phyloP scores from a whole-genome alignment of 2,888 invertebrate genomes.

The Chironomus tentans region DNA sequence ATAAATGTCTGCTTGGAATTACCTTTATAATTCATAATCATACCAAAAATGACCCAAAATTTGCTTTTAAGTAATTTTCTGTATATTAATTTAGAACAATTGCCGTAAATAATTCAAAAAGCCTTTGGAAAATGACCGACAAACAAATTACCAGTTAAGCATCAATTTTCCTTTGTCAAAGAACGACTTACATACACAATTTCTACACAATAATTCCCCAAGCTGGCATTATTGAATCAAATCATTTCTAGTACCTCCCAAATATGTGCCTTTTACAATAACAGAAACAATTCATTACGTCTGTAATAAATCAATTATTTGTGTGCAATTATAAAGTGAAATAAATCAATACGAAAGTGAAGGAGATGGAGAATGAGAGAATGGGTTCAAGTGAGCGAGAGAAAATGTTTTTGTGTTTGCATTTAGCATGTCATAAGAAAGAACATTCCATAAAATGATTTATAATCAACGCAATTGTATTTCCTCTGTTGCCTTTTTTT shows the following conservation, averaged over 20 bases:
- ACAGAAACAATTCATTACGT: background rate
- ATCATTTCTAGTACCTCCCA: background rate
- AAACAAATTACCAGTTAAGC: too few species aligned
- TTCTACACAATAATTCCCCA: too few species aligned
- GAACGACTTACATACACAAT: too few species aligned
- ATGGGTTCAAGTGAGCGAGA: too few species aligned
- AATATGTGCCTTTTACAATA: background rate
- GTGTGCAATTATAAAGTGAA: background rate
- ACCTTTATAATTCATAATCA: too few species aligned
- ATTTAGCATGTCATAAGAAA: constrained; percentile 3
- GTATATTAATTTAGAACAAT: too few species aligned
- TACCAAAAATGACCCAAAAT: too few species aligned
- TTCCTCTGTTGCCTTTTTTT: background rate
- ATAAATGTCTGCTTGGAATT: too few species aligned
- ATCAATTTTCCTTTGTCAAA: too few species aligned
- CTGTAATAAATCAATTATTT: constrained; percentile 1
- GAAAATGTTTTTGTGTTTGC: background rate
- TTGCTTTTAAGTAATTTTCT: too few species aligned
- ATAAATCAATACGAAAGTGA: background rate
- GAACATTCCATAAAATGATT: background rate
- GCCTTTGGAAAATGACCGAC: too few species aligned
- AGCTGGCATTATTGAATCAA: background rate
- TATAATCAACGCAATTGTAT: constrained; percentile 10
- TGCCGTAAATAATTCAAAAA: too few species aligned
- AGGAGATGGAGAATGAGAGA: background rate